Base-by-base conservation (phyloP, 2,113 vertebrate species). In the Psittacara wagleri region DNA sequence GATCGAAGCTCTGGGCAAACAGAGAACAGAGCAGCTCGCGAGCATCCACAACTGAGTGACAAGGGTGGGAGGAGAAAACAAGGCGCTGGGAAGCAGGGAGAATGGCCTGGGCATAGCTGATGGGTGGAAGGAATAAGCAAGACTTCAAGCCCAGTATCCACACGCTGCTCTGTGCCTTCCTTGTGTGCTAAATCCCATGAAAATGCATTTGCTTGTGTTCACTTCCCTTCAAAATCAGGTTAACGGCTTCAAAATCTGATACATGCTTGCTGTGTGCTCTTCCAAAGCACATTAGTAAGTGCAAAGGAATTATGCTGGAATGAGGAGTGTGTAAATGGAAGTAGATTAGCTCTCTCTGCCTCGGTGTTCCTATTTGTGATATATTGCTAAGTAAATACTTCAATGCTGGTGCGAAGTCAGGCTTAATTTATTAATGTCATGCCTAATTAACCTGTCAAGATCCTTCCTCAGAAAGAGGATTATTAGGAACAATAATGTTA, bases 311-410 rank as follows among this genome's bases (percentile, higher is more conserved):
- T 43, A 14, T 11, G 64, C 28, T 20, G 39, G 76, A 27, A 7
- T 18, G 13, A 59, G 79, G 51, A 16, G 80, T 39, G 88, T 68
- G 83, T n/a, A 51, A 86, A 51, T 48, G 92, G 29, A 52, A 84
- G 83, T 4, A 27, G 86, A 81, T 88, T 55, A 84, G 24, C 86
- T 88, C 83, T 44, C 82, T 74, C 63, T 93, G 93, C 96, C 95
- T 95, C 94, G 63, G 77, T 82, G 77, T 96, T 70, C 92, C 88
- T 48, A 9, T 64, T 78, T 79, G 86, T 48, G 73, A n/a, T 39
- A 13, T 2, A 44, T 27, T 4, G 27, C 7, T 35, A 17, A 22
- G 64, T 17, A 27, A 90, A 63, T 3, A 70, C 64, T 54, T 49
- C 11, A 66, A 64, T 66, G 35, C 79, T 28, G 83, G 8, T 37